Evolutionary conservation across 1,140 invertebrate species (phyloP), one percentile per base, ranked within the genome.

Genomic region (Diorhabda elongata): DNA sequence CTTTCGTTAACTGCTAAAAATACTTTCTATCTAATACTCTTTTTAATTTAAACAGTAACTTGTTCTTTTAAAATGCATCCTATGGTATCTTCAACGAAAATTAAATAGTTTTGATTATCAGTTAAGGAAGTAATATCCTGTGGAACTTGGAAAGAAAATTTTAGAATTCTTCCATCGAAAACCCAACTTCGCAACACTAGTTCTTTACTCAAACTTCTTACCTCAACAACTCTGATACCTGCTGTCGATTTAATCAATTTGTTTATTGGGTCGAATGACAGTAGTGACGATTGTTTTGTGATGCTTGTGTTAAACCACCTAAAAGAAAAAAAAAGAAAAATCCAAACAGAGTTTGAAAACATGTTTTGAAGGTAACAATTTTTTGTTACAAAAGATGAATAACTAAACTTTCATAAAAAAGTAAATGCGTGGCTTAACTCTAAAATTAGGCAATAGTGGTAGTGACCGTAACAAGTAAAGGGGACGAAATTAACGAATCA

Each of bases 161-260:
- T 85, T 42, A 84, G 81, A 56, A 84, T 79, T 61, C 79, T 77
- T 66, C 84, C 83, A 7, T 82, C 82, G 75, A 90, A 91, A 75
- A 89, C 86, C 85, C 90, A 91, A 68, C 87, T 87, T 74, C 87
- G 83, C 69, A 89, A 80, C 43, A 90, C 87, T 79, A 85, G 81
- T 58, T 86, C 85, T 69, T 86, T 85, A 44, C 85, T 82, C 57
- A 85, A 84, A 69, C 86, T 85, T 71, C 90, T 82, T 57, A 92
- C 82, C 83, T 92, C 90, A 45, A 91, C 84, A 56, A 91, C 85
- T 71, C 87, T 82, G 60, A 92, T 83, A n/a, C 90, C 90, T 73
- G 81, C 82, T 42, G 84, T 84, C 4, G 88, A 89, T 73, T 84
- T 86, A 42, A 91, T 83, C 79, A 86, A 81, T 81, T 85, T 87